A percentile compares a stretch with the other conserved stretches of the same genome.
Conservation (phyloP, 1,140 invertebrate genomes). For the Camponotus vicinus region DNA sequence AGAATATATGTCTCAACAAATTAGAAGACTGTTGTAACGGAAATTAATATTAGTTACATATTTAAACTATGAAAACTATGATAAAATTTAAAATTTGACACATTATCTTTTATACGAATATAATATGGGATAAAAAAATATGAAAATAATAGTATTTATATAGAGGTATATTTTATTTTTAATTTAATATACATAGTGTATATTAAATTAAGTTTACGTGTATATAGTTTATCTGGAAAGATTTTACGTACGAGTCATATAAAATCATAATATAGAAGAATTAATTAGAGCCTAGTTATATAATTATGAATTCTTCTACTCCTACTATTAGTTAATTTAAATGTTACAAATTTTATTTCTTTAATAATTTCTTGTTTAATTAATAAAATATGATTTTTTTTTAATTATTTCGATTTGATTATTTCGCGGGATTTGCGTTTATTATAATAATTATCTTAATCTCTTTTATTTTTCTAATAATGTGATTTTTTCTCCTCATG, state of each 20-base stretch:
- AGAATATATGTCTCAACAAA: too few relatives aligned
- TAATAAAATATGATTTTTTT: too few relatives aligned
- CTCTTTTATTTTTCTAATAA: neutral
- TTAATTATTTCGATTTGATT: too few relatives aligned
- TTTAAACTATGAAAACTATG: too few relatives aligned
- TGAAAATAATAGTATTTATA: neutral
- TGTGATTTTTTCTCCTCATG: neutral
- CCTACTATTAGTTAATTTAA: neutral
- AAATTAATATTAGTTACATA: too few relatives aligned
- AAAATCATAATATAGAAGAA: slow-evolving; percentile 1
- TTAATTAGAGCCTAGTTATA: neutral
- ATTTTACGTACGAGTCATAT: neutral
- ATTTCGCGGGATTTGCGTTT: too few relatives aligned
- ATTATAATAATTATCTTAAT: too few relatives aligned
- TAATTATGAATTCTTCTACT: neutral
- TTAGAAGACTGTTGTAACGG: too few relatives aligned
- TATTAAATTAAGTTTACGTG: neutral
- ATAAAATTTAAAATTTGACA: neutral
- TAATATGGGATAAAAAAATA: neutral
- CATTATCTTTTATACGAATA: slow-evolving; percentile 5
- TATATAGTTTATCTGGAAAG: neutral
- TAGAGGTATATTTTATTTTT: neutral
- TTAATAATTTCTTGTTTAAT: too few relatives aligned
- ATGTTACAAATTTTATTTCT: neutral
- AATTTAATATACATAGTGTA: neutral